Percentiles rank a stretch among this genome's conserved stretches.
Evolutionary conservation across 2,888 invertebrate species (phyloP).

Genomic region (Margaritifera margaritifera): DNA sequence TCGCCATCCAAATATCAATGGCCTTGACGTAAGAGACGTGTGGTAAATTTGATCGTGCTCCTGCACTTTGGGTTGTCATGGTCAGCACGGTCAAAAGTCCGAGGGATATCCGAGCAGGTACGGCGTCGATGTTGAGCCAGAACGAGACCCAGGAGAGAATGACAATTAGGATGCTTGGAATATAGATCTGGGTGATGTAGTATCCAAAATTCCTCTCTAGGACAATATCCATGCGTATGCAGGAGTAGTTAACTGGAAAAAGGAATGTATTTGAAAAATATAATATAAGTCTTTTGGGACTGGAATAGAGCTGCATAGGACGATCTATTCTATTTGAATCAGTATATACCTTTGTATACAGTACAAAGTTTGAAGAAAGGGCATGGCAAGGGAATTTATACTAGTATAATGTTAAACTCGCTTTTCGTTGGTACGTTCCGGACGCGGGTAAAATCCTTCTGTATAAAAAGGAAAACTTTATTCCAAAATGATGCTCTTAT

Average conservation of each 20-base stretch:
- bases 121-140: slow-evolving; percentile 70
- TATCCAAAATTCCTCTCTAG: slow-evolving; percentile 83
- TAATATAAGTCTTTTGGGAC: too few species aligned
- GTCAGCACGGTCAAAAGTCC: slow-evolving; percentile 58
- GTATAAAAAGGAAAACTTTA: too few species aligned
- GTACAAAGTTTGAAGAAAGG: too few species aligned
- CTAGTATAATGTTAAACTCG: too few species aligned
- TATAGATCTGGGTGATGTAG: slow-evolving; percentile 76
- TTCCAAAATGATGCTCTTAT: too few species aligned
- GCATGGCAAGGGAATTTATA: too few species aligned
- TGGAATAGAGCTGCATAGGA: too few species aligned
- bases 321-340: too few species aligned
- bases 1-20: slow-evolving; percentile 58
- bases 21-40: slow-evolving; percentile 61
- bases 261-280: too few species aligned
- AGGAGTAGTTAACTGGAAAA: slow-evolving; percentile 28
- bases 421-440: too few species aligned
- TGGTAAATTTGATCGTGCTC: slow-evolving; percentile 55
- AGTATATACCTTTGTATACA: too few species aligned
- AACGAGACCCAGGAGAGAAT: slow-evolving; percentile 82
- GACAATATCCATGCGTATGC: slow-evolving; percentile 17
- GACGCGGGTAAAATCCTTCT: too few species aligned
- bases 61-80: slow-evolving; percentile 64
- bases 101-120: slow-evolving; percentile 57
- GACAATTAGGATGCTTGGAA: slow-evolving; percentile 75